These are phyloP conservation scores for Brachypodius melanocephalos DNA, from an alignment of 2,113 vertebrate species.

Conservation along the genomic window DNA sequence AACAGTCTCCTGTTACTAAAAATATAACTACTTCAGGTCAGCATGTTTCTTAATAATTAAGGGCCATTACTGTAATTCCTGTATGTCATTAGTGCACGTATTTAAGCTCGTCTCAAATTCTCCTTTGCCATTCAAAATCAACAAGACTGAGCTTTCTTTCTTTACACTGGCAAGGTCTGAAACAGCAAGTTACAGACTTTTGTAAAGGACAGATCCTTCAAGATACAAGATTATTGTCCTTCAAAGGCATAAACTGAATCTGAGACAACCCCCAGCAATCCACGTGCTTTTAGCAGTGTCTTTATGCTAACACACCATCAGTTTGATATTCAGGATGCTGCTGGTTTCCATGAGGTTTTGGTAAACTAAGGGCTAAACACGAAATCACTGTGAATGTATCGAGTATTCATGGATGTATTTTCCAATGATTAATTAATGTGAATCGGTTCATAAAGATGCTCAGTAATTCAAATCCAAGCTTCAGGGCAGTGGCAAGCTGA, in stretches of 20 bases:
- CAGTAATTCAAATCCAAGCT: neutral
- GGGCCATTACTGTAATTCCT: neutral
- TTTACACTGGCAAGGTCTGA: neutral
- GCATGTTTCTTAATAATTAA: neutral
- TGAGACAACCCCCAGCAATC: neutral
- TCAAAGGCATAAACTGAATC: neutral
- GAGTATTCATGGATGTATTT: neutral
- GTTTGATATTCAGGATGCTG: neutral
- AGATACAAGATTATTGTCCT: neutral
- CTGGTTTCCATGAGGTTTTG: neutral
- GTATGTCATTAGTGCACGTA: neutral
- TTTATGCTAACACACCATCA: neutral
- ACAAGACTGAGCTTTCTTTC: neutral
- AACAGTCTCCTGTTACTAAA: neutral
- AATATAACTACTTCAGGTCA: neutral
- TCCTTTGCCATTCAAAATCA: neutral
- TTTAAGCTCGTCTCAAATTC: neutral
- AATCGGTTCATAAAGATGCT: neutral
- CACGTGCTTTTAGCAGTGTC: rapidly evolving
- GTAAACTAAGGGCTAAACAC: neutral
- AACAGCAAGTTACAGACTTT: neutral
- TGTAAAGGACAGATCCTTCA: neutral
- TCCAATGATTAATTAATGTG: neutral
- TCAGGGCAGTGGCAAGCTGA: neutral
- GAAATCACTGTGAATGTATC: neutral